Evolutionary conservation across 2,888 invertebrate species (phyloP).

Genomic region (Linnaemya vulpina): DNA sequence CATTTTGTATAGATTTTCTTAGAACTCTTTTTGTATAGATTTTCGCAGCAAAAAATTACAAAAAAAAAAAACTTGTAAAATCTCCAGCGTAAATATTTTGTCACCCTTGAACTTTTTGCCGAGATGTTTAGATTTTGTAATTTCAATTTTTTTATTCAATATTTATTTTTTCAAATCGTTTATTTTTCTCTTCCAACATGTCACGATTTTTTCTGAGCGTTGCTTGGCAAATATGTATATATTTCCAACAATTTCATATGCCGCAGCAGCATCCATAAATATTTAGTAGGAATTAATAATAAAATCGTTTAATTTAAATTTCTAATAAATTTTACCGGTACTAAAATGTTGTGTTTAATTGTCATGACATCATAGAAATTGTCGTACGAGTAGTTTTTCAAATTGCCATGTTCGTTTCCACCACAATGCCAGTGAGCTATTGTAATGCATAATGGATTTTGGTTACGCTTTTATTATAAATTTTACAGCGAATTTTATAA

Average conservation of each 20-base stretch:
- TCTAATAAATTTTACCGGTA: conserved; percentile 60
- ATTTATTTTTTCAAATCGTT: no score
- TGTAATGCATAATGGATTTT: background rate
- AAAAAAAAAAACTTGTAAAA: background rate
- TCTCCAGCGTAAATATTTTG: conserved; percentile 39
- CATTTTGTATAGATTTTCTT: conserved; percentile 42
- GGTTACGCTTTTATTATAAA: background rate
- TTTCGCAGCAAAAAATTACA: background rate
- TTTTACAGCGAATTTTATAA: background rate
- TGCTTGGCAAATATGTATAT: background rate
- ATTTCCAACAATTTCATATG: background rate
- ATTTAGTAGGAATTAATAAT: conserved; percentile 61
- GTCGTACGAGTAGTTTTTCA: conserved; percentile 11
- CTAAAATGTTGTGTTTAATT: conserved; percentile 43
- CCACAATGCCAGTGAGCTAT: conserved; percentile 1
- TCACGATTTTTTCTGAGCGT: conserved; percentile 59
- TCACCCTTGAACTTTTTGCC: conserved; percentile 68
- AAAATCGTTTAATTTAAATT: conserved; percentile 62
- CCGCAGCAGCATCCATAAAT: conserved; percentile 40
- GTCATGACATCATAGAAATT: conserved; percentile 55
- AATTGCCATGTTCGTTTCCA: conserved; percentile 20
- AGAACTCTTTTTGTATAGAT: conserved; percentile 10
- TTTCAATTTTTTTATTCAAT: conserved; percentile 8
- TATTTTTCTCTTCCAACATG: conserved; percentile 16
- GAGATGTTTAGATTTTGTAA: conserved; percentile 33